These are phyloP conservation scores for Coenonympha arcania DNA, from an alignment of 2,888 invertebrate genomes.

Conservation along the genomic window DNA sequence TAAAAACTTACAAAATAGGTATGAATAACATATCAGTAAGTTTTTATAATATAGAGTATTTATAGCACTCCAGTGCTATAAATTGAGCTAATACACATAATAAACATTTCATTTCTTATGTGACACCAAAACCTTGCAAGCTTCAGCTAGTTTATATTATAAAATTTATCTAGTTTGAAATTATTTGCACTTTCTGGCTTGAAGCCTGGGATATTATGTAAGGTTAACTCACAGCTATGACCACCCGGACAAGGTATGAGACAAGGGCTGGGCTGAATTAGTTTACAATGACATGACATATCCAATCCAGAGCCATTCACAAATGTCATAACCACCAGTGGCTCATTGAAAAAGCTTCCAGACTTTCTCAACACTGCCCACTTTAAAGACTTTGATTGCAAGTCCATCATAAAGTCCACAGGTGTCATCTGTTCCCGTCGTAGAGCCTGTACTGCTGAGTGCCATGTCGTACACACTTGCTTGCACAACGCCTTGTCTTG, in stretches of 20 bases:
- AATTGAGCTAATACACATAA: background rate
- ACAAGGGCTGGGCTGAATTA: slow-evolving; percentile 45
- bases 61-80: no score
- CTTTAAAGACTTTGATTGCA: slow-evolving; percentile 33
- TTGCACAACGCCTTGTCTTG: slow-evolving; percentile 58
- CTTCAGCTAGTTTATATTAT: background rate
- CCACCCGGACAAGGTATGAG: slow-evolving; percentile 47
- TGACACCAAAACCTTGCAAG: background rate
- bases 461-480: slow-evolving; percentile 58
- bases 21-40: no score
- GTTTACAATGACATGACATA: slow-evolving; percentile 41
- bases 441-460: slow-evolving; percentile 49
- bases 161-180: no score
- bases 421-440: slow-evolving; percentile 48
- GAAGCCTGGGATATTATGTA: no score
- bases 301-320: slow-evolving; percentile 43
- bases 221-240: slow-evolving; percentile 53
- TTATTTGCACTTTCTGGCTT: no score
- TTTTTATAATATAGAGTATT: no score
- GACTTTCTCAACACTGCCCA: slow-evolving; percentile 47
- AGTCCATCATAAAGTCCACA: slow-evolving; percentile 51
- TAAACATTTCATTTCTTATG: background rate
- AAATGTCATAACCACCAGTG: slow-evolving; percentile 53
- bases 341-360: slow-evolving; percentile 46
- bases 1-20: no score